phyloP scores from a whole-genome alignment of 1,140 invertebrate genomes.

The Brachionus asplanchnoidis region DNA sequence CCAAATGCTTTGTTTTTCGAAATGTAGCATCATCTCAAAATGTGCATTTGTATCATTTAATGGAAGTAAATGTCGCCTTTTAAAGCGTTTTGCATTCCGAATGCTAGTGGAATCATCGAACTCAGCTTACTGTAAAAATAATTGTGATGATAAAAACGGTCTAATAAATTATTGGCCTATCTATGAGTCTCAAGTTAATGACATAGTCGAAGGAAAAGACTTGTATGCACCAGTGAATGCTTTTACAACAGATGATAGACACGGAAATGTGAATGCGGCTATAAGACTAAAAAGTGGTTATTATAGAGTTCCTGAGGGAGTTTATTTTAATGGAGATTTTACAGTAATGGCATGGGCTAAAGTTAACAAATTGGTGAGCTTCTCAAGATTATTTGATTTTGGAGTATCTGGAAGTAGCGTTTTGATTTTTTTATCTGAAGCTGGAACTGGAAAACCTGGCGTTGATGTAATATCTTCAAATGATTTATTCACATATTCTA shows the following conservation, averaged over 20 bases:
- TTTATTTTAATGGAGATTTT: slow-evolving; percentile 30
- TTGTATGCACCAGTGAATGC: neutral
- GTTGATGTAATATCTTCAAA: neutral
- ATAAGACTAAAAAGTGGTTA: neutral
- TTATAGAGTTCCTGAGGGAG: neutral
- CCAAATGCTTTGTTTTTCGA: neutral
- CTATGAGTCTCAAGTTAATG: neutral
- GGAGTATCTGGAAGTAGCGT: neutral
- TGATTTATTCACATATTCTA: neutral
- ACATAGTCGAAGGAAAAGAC: neutral
- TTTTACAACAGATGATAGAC: neutral
- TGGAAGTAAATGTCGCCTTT: neutral
- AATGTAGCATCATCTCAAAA: neutral
- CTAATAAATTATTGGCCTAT: slow-evolving; percentile 24
- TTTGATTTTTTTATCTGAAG: neutral
- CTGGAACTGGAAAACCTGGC: neutral
- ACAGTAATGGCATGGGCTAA: neutral
- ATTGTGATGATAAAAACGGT: neutral
- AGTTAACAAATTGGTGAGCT: neutral
- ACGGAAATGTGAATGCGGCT: neutral
- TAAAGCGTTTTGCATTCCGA: neutral
- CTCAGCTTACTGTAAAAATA: neutral
- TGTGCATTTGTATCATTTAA: neutral
- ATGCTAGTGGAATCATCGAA: neutral
- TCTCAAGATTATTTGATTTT: slow-evolving; percentile 6